Percentiles rank a stretch among this genome's conserved stretches.
phyloP scores from a whole-genome alignment of 2,888 invertebrate species.

The Eilema depressum region DNA sequence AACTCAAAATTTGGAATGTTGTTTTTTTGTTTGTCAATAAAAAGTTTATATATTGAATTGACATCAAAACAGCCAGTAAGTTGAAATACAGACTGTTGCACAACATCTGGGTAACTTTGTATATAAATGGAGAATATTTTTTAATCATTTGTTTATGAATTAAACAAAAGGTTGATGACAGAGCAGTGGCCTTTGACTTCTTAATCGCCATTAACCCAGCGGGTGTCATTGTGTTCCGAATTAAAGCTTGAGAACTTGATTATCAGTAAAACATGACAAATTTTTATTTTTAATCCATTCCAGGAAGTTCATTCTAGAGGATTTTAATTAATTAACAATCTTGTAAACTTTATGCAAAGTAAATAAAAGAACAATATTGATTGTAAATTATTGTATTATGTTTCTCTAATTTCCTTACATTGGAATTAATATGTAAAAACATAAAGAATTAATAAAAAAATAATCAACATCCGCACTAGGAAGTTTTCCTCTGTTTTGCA shows the following conservation, averaged over 20 bases:
- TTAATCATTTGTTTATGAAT: constrained; percentile 2
- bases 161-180: not conserved
- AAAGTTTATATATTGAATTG: too few relatives aligned
- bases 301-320: constrained; percentile 33
- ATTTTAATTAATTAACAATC: constrained; percentile 28
- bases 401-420: constrained; percentile 4
- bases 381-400: not conserved
- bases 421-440: not conserved
- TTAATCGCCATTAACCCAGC: constrained; percentile 2
- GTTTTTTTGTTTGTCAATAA: too few relatives aligned
- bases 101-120: not conserved
- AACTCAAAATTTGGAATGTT: too few relatives aligned
- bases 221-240: constrained; percentile 11
- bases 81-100: not conserved
- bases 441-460: not conserved
- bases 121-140: not conserved
- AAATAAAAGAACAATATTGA: not conserved
- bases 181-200: not conserved
- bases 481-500: not conserved
- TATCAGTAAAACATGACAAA: constrained; percentile 25
- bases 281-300: constrained; percentile 27
- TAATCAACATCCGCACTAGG: not conserved
- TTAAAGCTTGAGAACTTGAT: constrained; percentile 13
- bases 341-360: not conserved
- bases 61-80: too few relatives aligned